A percentile compares a stretch with the other conserved stretches of the same genome.
phyloP scores from a whole-genome alignment of 2,797 vertebrate species.

The Sarcoramphus papa region DNA sequence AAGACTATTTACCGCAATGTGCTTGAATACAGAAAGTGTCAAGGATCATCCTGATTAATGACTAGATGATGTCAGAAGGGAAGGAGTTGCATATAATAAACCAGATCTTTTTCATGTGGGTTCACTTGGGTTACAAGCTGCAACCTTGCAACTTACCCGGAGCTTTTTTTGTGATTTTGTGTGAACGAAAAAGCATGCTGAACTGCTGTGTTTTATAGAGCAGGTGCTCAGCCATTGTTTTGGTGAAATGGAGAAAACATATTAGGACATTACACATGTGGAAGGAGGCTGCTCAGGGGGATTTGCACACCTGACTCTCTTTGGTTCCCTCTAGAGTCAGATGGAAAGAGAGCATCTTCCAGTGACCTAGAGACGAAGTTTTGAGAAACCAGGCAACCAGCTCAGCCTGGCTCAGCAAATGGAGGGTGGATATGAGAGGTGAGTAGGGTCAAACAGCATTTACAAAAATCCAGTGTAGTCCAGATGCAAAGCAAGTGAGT shows the following conservation, averaged over 20 bases:
- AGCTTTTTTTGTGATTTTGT: background rate
- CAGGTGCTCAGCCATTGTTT: background rate
- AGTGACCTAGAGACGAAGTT: background rate
- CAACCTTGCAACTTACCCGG: background rate
- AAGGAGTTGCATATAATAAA: background rate
- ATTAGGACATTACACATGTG: background rate
- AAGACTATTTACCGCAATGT: slow-evolving; percentile 1
- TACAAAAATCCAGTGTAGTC: background rate
- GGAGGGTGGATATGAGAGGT: background rate
- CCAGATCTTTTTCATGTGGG: background rate
- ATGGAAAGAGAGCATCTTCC: background rate
- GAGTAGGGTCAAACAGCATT: background rate
- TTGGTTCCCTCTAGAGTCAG: background rate
- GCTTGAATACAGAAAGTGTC: background rate
- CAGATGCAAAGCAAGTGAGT: background rate
- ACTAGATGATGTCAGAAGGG: background rate
- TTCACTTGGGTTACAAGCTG: background rate
- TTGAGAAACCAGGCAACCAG: background rate
- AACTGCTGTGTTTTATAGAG: background rate
- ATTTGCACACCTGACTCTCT: background rate
- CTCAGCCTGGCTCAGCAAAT: background rate
- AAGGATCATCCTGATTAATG: slow-evolving; percentile 44
- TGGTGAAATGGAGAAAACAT: background rate
- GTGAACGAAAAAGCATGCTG: background rate
- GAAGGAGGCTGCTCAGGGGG: background rate